Base-by-base conservation (phyloP, 1,140 invertebrate species). In the Telenomus remus region DNA sequence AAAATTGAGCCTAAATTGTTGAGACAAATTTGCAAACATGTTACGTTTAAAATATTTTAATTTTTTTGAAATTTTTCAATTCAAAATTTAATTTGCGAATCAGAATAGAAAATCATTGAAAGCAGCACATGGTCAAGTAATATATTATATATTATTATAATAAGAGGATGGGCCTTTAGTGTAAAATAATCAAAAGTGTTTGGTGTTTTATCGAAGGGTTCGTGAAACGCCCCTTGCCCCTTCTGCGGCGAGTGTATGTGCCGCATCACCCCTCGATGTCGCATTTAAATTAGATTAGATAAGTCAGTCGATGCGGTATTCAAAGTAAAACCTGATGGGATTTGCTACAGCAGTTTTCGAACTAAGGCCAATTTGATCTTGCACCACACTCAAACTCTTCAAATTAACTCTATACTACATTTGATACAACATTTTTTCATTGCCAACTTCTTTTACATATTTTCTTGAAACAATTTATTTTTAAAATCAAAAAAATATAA, bases 231-330 rank as follows among this genome's bases (percentile, higher is more conserved):
- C 49, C 50, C 57, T 14, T 43, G 44, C 54, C 34, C 27, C 15
- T 16, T 42, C 49, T 47, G 50, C 43, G 39, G 43, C 47, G 12
- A 35, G 16, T 43, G 37, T 43, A n/a, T 71, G 57, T 39, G 64
- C 37, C 66, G 63, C 47, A 49, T 63, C 42, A 43, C 71, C 75
- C 59, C 78, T 71, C 56, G 37, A 44, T 68, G 70, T 66, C 70
- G 79, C 76, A 80, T 84, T 83, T 81, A 80, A 82, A 84, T 84
- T 84, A 80, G 80, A 83, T 84, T 86, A 87, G 86, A 87, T 86
- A 86, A 87, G 85, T 87, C 86, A 87, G 85, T 87, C 84, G 85
- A 87, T 87, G 84, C 79, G 83, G 83, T 83, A 82, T 83, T 86
- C 78, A 78, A 82, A 85, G 81, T 85, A 86, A 86, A 84, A 82